phyloP scores from a whole-genome alignment of 2,113 vertebrate species.

The Pelusios castaneus region DNA sequence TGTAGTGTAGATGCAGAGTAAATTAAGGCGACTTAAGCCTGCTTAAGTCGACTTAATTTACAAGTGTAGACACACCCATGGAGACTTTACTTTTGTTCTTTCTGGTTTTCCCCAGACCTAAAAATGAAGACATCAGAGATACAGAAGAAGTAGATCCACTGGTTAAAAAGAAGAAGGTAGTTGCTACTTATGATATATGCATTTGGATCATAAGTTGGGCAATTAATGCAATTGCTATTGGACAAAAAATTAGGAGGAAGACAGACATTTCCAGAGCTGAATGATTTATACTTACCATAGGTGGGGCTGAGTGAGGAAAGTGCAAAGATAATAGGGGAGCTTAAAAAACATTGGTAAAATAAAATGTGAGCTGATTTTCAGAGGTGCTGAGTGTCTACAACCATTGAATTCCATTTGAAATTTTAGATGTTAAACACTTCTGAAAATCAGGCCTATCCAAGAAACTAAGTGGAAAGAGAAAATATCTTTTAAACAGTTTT shows the following conservation, averaged over 20 bases:
- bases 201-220: background rate
- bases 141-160: background rate
- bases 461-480: background rate
- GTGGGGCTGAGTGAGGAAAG: background rate
- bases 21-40: too few species aligned
- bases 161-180: conserved; percentile 34
- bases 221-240: background rate
- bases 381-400: background rate
- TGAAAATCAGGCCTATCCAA: background rate
- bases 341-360: background rate
- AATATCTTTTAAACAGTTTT: background rate
- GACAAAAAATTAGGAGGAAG: background rate
- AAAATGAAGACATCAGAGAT: conserved; percentile 14
- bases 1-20: too few species aligned
- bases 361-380: background rate
- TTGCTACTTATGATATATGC: background rate
- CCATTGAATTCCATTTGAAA: background rate
- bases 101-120: background rate
- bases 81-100: background rate
- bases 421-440: background rate
- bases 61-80: too few species aligned
- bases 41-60: too few species aligned
- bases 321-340: background rate
- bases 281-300: background rate
- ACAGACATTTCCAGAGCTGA: background rate